Base-by-base conservation (phyloP, 2,113 vertebrate genomes). In the Salvator merianae region DNA sequence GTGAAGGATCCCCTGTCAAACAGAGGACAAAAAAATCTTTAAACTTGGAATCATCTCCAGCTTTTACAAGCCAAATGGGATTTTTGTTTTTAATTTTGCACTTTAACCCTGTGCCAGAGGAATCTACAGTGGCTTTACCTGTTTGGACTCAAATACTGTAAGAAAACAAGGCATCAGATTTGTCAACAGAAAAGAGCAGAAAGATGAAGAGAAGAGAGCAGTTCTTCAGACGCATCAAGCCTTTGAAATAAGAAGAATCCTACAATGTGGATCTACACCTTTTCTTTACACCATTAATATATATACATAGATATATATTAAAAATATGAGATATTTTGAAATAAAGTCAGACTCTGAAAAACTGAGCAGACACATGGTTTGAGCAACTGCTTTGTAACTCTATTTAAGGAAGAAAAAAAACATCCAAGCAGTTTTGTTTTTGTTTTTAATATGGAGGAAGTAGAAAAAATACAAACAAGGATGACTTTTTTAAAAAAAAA, bases 31-130 rank as follows among this genome's bases (percentile, higher is more conserved):
- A 95, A 87, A 95, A 90, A 93, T 93, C 91, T 91, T 92, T 89
- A 95, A 96, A 86, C 96, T 95, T 94, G 93, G 86, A 96, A 97
- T 94, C 96, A 96, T 97, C 96, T 94, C 86, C 93, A 93, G 94
- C 95, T 97, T 95, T 94, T 93, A 92, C 94, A 96, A 96, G 94
- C 95, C 96, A 95, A 97, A 97, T 96, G 97, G 97, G 98, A 77
- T 97, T 97, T 97, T 97, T 97, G 55, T 97, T 97, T 97, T 97
- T 96, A 97, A 96, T 96, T 59, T 95, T 96, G 94, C 95, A 96
- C 95, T 96, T 92, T 92, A 94, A 95, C 92, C 95, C 92, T 88
- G 91, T 93, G 94, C 86, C 93, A 93, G 93, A 93, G 93, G 93
- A 78, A 93, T 95, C 89, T 87, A 94, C 92, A 93, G 91, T 92